Evolutionary conservation across 1,140 invertebrate species (phyloP).

Genomic region (Hesperophylax magnus): DNA sequence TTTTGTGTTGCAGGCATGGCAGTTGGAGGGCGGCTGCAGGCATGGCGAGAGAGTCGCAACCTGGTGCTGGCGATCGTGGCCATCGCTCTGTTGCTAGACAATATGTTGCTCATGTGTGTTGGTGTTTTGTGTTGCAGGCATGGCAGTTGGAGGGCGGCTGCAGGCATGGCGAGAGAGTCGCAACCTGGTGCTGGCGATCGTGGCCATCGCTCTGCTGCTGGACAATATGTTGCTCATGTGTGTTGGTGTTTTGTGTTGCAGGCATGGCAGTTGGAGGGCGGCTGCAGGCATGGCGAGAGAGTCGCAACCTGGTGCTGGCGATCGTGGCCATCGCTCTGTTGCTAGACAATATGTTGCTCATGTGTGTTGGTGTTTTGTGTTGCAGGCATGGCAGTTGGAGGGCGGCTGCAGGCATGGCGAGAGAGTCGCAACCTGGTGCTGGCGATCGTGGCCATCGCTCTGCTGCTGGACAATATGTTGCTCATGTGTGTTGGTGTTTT

Average conservation of each 20-base stretch:
- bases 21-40: slow-evolving; percentile 61
- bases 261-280: slow-evolving; percentile 56
- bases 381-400: slow-evolving; percentile 51
- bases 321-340: slow-evolving; percentile 73
- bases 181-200: slow-evolving; percentile 95
- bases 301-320: slow-evolving; percentile 92
- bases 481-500: neutral
- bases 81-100: neutral
- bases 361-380: neutral
- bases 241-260: slow-evolving; percentile 7
- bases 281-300: slow-evolving; percentile 81
- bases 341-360: neutral
- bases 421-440: slow-evolving; percentile 94
- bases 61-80: slow-evolving; percentile 92
- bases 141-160: slow-evolving; percentile 59
- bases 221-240: neutral
- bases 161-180: slow-evolving; percentile 86
- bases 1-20: slow-evolving; percentile 36
- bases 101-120: neutral
- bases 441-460: slow-evolving; percentile 78
- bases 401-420: slow-evolving; percentile 73
- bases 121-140: slow-evolving; percentile 25
- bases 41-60: slow-evolving; percentile 89
- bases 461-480: neutral
- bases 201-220: neutral